Percentiles rank a stretch among this genome's conserved stretches.
phyloP scores from a whole-genome alignment of 2,888 invertebrate genomes.

The Luperina testacea region DNA sequence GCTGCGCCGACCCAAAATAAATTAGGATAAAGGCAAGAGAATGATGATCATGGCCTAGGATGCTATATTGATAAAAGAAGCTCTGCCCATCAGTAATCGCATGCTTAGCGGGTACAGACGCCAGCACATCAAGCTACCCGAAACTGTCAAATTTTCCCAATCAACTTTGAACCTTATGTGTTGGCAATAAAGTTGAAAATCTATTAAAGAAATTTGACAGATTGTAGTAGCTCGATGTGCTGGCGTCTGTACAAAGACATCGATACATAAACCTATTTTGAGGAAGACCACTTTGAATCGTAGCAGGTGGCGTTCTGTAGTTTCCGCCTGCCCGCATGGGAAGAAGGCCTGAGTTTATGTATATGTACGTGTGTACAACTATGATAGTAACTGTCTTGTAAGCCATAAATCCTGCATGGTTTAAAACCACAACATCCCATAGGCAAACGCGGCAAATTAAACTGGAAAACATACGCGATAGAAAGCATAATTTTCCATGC shows the following conservation, averaged over 20 bases:
- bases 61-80: not conserved
- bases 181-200: too few relatives aligned
- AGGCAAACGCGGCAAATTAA: not conserved
- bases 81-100: not conserved
- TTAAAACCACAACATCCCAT: not conserved
- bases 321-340: not conserved
- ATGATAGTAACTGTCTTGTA: not conserved
- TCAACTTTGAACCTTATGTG: too few relatives aligned
- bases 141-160: too few relatives aligned
- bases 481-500: slow-evolving; percentile 14
- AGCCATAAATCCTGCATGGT: not conserved
- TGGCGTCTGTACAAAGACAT: not conserved
- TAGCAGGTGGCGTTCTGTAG: not conserved
- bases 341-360: not conserved
- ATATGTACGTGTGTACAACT: not conserved
- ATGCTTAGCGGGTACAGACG: not conserved
- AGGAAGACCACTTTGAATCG: not conserved
- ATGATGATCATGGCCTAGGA: not conserved
- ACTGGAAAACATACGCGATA: not conserved
- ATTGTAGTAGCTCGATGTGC: too few relatives aligned
- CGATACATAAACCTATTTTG: not conserved
- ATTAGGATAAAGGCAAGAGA: not conserved
- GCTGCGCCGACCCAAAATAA: not conserved
- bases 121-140: too few relatives aligned
- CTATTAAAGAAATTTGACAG: too few relatives aligned